A percentile compares a stretch with the other conserved stretches of the same genome.
phyloP scores from a whole-genome alignment of 2,888 invertebrate species.

The Andrena trimmerana region DNA sequence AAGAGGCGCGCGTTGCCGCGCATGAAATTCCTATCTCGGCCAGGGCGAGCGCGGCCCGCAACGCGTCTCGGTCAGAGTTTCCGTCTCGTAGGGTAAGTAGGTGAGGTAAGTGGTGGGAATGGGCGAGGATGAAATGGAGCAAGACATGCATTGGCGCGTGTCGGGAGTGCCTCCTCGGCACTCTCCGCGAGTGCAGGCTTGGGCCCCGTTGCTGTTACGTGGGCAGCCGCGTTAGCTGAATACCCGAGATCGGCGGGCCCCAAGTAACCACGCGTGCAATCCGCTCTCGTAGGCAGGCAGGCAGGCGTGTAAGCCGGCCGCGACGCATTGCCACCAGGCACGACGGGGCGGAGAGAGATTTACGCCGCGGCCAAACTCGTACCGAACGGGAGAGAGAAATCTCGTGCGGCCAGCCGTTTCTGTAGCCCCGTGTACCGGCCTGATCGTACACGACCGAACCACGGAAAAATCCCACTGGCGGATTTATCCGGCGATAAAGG shows the following conservation, averaged over 20 bases:
- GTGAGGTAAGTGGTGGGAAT: slow-evolving; percentile 82
- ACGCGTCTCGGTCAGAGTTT: slow-evolving; percentile 79
- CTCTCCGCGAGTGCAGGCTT: slow-evolving; percentile 35
- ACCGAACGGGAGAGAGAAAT: background rate
- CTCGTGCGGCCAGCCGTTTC: background rate
- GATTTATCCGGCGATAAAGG: slow-evolving; percentile 54
- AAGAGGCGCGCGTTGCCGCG: slow-evolving; percentile 63
- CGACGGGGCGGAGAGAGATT: slow-evolving; percentile 65
- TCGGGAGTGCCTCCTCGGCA: slow-evolving; percentile 81
- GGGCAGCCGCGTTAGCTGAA: slow-evolving; percentile 57
- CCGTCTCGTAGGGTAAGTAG: slow-evolving; percentile 82
- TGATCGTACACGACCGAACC: slow-evolving; percentile 10
- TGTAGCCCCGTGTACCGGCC: slow-evolving; percentile 4
- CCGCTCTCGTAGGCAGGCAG: slow-evolving; percentile 50
- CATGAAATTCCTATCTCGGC: slow-evolving; percentile 71
- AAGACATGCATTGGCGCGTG: slow-evolving; percentile 84
- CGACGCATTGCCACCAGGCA: slow-evolving; percentile 76
- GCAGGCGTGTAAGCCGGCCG: slow-evolving; percentile 48
- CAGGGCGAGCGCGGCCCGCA: slow-evolving; percentile 15
- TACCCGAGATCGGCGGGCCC: slow-evolving; percentile 37
- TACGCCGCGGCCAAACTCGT: slow-evolving; percentile 55
- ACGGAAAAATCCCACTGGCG: slow-evolving; percentile 35
- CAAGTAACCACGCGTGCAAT: slow-evolving; percentile 67
- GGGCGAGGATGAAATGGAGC: slow-evolving; percentile 84
- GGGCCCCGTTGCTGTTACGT: slow-evolving; percentile 37